Evolutionary conservation across 2,888 invertebrate species (phyloP).

Genomic region (Amiota mariae): DNA sequence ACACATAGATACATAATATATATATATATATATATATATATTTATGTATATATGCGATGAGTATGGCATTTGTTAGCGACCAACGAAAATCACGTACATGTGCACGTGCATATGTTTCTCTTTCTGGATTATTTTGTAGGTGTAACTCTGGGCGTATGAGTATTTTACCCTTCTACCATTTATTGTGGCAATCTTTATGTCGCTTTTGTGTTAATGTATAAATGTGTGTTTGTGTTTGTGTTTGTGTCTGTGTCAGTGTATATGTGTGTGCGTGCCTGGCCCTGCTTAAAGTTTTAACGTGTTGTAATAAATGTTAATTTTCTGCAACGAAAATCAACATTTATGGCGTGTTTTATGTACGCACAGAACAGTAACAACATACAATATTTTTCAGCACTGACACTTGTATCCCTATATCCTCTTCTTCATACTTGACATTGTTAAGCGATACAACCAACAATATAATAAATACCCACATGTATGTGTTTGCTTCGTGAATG

Average conservation of each 20-base stretch:
- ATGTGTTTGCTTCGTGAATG: too few relatives aligned
- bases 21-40: constrained; percentile 23
- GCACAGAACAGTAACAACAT: background rate
- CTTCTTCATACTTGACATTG: too few relatives aligned
- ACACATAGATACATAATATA: constrained; percentile 31
- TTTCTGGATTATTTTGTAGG: constrained; percentile 21
- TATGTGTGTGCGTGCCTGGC: constrained; percentile 41
- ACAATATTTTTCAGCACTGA: constrained; percentile 56
- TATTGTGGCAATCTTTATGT: too few relatives aligned
- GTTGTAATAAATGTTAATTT: constrained; percentile 70
- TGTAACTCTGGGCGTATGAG: background rate
- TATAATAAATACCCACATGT: too few relatives aligned
- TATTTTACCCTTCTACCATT: too few relatives aligned
- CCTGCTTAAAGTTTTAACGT: constrained; percentile 66
- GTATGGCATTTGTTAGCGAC: background rate
- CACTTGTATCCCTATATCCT: too few relatives aligned
- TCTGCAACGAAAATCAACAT: constrained; percentile 68
- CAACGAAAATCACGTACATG: constrained; percentile 22
- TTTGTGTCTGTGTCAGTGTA: too few relatives aligned
- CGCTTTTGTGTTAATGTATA: constrained; percentile 42
- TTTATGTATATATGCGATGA: background rate
- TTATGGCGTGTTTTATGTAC: constrained; percentile 67
- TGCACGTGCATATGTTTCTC: constrained; percentile 32
- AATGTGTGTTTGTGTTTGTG: too few relatives aligned
- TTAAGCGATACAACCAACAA: too few relatives aligned